These are phyloP conservation scores for Mamestra brassicae DNA, from an alignment of 2,888 invertebrate species.

Conservation along the genomic window DNA sequence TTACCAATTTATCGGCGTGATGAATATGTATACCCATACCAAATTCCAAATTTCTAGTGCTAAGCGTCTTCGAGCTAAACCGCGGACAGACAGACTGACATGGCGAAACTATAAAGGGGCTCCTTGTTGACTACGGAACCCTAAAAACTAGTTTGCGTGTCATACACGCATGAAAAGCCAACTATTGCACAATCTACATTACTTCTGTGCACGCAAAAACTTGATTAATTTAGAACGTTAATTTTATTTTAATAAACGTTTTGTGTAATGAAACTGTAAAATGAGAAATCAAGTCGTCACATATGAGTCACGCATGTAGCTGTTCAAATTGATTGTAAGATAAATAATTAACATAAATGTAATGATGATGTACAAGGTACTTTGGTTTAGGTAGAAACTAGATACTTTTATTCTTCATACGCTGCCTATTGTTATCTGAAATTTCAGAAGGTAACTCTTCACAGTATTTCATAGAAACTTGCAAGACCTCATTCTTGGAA, in stretches of 20 bases:
- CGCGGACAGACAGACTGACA: too few relatives aligned
- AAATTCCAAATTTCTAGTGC: too few relatives aligned
- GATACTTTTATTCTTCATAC: slow-evolving; percentile 14
- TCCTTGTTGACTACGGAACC: too few relatives aligned
- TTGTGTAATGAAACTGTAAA: slow-evolving; percentile 15
- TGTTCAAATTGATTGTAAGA: slow-evolving; percentile 27
- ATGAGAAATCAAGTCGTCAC: slow-evolving; percentile 13
- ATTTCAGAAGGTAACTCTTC: neutral
- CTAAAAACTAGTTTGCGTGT: slow-evolving; percentile 12
- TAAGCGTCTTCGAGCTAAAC: too few relatives aligned
- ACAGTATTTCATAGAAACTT: too few relatives aligned
- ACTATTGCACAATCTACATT: slow-evolving; percentile 8
- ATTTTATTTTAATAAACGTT: slow-evolving; percentile 12
- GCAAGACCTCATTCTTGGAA: too few relatives aligned
- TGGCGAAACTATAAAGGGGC: too few relatives aligned
- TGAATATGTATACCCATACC: too few relatives aligned
- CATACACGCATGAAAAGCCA: slow-evolving; percentile 2
- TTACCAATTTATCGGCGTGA: too few relatives aligned
- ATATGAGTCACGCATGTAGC: slow-evolving; percentile 9
- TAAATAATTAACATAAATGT: slow-evolving; percentile 10
- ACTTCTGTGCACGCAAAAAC: slow-evolving; percentile 16
- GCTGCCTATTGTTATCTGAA: slow-evolving; percentile 8
- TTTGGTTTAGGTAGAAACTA: neutral
- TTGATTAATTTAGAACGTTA: slow-evolving; percentile 9
- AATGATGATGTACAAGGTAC: neutral